These are phyloP conservation scores for Pseudomyrmex pallidus DNA, from an alignment of 1,140 invertebrate genomes.

Conservation along the genomic window DNA sequence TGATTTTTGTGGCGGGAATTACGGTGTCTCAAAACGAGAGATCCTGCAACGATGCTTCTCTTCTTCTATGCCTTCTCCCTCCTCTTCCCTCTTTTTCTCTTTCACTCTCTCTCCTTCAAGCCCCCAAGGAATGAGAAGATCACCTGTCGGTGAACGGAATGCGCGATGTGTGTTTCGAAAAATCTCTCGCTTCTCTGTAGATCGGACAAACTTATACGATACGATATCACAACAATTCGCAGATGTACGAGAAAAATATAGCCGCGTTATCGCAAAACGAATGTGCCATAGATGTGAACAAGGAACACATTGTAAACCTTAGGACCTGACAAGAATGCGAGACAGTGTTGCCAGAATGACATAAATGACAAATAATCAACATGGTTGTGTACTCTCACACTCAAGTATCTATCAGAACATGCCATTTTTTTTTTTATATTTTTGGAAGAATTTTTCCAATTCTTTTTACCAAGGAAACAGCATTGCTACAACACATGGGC, in stretches of 20 bases:
- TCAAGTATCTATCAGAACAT: no score
- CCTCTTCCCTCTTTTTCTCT: not conserved
- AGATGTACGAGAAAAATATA: not conserved
- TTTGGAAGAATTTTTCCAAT: no score
- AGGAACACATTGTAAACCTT: slow-evolving; percentile 60
- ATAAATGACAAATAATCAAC: slow-evolving; percentile 71
- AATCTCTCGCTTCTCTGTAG: slow-evolving; percentile 24
- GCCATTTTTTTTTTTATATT: no score
- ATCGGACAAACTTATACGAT: not conserved
- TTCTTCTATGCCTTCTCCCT: not conserved
- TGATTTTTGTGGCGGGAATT: slow-evolving; percentile 83
- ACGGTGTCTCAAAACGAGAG: slow-evolving; percentile 66
- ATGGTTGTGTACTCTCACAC: no score
- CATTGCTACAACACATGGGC: no score
- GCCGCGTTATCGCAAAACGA: not conserved
- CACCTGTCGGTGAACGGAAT: no score
- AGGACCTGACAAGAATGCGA: slow-evolving; percentile 76
- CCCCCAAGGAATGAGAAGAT: not conserved
- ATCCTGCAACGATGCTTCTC: slow-evolving; percentile 67
- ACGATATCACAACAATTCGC: not conserved
- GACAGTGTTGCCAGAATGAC: slow-evolving; percentile 79
- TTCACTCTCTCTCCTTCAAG: not conserved
- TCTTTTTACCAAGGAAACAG: no score
- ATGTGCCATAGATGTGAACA: not conserved
- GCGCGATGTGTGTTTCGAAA: slow-evolving; percentile 25